Evolutionary conservation across 2,888 invertebrate species (phyloP), one percentile per base, ranked within the genome.

Genomic region (Leucoma salicis): DNA sequence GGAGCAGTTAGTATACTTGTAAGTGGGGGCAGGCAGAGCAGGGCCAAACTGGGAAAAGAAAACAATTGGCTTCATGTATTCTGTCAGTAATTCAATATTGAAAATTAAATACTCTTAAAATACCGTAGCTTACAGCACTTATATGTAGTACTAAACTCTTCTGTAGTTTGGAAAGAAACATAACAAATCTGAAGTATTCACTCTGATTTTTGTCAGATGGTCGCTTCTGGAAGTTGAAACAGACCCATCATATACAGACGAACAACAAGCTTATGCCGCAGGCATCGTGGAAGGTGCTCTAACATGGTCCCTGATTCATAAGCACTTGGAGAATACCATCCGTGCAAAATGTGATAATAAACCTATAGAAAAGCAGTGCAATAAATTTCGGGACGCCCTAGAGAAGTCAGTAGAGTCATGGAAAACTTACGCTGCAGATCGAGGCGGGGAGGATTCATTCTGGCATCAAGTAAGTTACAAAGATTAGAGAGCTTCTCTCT

Each of bases 261-360:
- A 92, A 61, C 91, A 95, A 31, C 97, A 97, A 84, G 96, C 96
- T 0, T 96, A 94, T 75, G 94, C 95, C 1, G 97, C 97, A 1
- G 97, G 97, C 3, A 90, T 95, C 29, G 91, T 95, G 0, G 97
- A 97, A 78, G 97, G 96, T 0, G 93, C 93, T 14, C 78, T 96
- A 2, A 96, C 97, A 7, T 94, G 94, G 93, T 93, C 93, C 49
- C 89, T 95, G 42, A 95, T 97, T 56, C 93, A 94, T 73, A 92
- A 93, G 64, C 95, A 95, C 69, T 94, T 96, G 91, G 89, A 92
- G 64, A 97, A 97, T 71, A 94, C 93, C 14, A 88, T 89, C 46
- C 65, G 82, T 25, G 74, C 78, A 57, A 84, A 83, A 50, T 91
- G 94, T 50, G 85, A 89, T 5, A 81, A 84, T 29, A 89, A 91